Percentiles rank a stretch among this genome's conserved stretches.
Evolutionary conservation across 2,888 invertebrate genomes (phyloP).

Genomic region (Mythimna impura): DNA sequence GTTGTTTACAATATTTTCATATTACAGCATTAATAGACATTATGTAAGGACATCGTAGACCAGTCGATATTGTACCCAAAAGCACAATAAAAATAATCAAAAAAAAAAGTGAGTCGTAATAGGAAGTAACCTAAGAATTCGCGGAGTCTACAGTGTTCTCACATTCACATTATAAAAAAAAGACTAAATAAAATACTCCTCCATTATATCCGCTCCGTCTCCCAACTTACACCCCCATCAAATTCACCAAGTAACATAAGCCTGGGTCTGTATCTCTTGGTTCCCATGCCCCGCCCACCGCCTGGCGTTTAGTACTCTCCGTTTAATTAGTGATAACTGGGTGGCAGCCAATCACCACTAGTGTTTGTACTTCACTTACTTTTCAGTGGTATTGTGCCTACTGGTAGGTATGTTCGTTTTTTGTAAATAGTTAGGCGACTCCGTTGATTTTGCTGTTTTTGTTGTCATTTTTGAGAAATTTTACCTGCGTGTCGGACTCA

Average conservation of each 20-base stretch:
- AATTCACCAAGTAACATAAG: constrained; percentile 29
- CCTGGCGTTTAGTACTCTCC: constrained; percentile 60
- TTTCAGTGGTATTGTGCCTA: constrained; percentile 21
- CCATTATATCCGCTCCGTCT: constrained; percentile 13
- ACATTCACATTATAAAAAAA: no score
- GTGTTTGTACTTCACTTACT: constrained; percentile 62
- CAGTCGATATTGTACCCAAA: no score
- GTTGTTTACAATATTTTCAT: no score
- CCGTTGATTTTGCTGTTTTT: neutral
- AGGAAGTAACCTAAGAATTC: no score
- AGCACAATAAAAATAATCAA: no score
- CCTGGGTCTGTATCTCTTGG: constrained; percentile 50
- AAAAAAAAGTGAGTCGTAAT: no score
- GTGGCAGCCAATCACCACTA: constrained; percentile 74
- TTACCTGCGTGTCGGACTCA: neutral
- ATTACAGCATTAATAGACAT: no score
- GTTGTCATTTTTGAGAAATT: neutral
- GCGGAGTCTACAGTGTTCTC: no score
- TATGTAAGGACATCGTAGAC: no score
- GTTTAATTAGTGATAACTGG: constrained; percentile 74
- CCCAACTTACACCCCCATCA: constrained; percentile 16
- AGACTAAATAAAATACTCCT: no score
- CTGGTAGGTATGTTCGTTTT: constrained; percentile 8
- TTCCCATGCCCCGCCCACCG: constrained; percentile 84
- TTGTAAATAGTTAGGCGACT: neutral